Percentiles rank a stretch among this genome's conserved stretches.
phyloP scores from a whole-genome alignment of 2,113 vertebrate species.

The Rhea pennata region DNA sequence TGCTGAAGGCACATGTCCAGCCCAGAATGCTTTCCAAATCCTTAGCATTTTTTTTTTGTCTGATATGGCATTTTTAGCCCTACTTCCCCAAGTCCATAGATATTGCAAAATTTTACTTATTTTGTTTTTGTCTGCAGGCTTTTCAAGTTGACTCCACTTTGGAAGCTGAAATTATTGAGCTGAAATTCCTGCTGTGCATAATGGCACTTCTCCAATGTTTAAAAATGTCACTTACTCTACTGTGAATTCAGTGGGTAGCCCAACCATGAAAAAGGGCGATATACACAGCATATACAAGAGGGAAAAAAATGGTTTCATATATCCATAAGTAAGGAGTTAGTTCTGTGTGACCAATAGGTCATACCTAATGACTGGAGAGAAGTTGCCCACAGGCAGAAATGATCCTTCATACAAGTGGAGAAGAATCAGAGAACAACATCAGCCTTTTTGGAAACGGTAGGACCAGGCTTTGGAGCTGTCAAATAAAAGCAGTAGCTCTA shows the following conservation, averaged over 20 bases:
- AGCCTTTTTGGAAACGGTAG: not conserved
- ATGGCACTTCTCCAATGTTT: not conserved
- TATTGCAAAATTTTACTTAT: not conserved
- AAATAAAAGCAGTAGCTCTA: not conserved
- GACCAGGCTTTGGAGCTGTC: not conserved
- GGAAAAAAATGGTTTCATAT: not conserved
- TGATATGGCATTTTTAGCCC: not conserved
- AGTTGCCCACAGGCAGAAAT: not conserved
- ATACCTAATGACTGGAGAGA: not conserved
- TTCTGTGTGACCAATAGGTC: not conserved
- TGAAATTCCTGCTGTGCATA: not conserved
- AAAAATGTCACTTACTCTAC: not conserved
- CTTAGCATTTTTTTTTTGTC: not conserved
- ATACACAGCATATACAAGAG: not conserved
- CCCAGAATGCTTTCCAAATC: slow-evolving; percentile 17
- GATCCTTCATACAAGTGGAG: not conserved
- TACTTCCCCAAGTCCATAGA: not conserved
- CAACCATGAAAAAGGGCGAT: not conserved
- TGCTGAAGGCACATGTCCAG: slow-evolving; percentile 55
- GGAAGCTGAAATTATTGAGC: not conserved
- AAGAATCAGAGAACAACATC: not conserved
- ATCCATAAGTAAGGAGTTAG: not conserved
- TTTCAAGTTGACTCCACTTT: not conserved
- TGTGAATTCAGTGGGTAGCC: not conserved
- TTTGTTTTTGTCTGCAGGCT: not conserved